These are phyloP conservation scores for Gambusia holbrooki DNA, from an alignment of 2,113 vertebrate species.

Conservation along the genomic window DNA sequence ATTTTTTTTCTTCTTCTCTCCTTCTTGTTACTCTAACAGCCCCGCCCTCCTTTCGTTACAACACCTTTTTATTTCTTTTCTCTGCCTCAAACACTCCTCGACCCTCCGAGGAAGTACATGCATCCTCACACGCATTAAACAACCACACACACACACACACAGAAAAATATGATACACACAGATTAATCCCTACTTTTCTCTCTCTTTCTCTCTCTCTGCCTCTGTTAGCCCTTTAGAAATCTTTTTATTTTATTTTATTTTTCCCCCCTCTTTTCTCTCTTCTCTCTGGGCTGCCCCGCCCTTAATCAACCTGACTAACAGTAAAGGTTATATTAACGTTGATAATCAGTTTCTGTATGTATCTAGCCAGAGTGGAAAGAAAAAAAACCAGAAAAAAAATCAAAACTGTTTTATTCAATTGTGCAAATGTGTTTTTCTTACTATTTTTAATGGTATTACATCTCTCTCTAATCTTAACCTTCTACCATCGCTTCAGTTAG, in stretches of 20 bases:
- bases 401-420: conserved; percentile 79
- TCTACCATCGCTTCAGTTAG: conserved; percentile 84
- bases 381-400: conserved; percentile 67
- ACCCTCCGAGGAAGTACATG: conserved; percentile 11
- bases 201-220: conserved; percentile 34
- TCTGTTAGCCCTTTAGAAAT: conserved; percentile 59
- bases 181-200: conserved; percentile 1
- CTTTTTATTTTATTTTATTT: conserved; percentile 37
- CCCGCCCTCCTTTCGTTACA: conserved; percentile 25
- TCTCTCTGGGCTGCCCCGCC: conserved; percentile 75
- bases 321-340: conserved; percentile 83
- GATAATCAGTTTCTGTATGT: conserved; percentile 83
- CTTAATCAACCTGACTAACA: conserved; percentile 80
- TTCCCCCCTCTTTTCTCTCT: conserved; percentile 51
- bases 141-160: conserved; percentile 19
- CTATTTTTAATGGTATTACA: conserved; percentile 82
- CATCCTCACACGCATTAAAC: conserved; percentile 18
- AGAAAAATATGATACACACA: conserved; percentile 29
- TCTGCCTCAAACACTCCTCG: conserved; percentile 22
- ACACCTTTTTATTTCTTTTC: conserved; percentile 55
- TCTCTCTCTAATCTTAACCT: conserved; percentile 82
- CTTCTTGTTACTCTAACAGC: conserved; percentile 74
- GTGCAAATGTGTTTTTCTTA: conserved; percentile 82
- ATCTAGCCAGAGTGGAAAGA: conserved; percentile 79
- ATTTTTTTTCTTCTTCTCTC: conserved; percentile 58